These are phyloP conservation scores for Chrysoperla carnea DNA, from an alignment of 1,140 invertebrate genomes.

Conservation along the genomic window DNA sequence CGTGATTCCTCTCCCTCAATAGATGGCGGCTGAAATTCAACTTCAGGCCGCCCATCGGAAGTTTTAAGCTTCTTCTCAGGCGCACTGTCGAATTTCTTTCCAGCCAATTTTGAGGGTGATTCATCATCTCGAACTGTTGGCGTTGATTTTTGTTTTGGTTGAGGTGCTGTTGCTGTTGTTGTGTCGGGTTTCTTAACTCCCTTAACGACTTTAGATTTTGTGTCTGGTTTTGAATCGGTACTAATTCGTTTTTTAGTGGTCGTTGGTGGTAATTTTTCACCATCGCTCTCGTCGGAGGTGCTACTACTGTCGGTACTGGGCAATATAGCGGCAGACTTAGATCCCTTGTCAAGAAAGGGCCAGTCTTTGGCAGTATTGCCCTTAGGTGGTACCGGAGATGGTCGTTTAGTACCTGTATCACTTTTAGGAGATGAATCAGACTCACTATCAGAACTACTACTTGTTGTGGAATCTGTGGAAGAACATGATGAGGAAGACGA, in stretches of 20 bases:
- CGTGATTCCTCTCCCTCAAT: slow-evolving; percentile 53
- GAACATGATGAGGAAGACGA: slow-evolving; percentile 22
- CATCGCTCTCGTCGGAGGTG: slow-evolving; percentile 18
- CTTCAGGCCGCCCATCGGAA: slow-evolving; percentile 62
- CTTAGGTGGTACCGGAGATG: slow-evolving; percentile 13
- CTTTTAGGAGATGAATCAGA: slow-evolving; percentile 11
- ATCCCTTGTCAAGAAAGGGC: slow-evolving; percentile 27
- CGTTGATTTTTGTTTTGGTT: not conserved
- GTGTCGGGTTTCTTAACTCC: slow-evolving; percentile 5
- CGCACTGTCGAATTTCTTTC: slow-evolving; percentile 42
- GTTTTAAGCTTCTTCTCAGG: slow-evolving; percentile 73
- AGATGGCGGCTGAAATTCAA: slow-evolving; percentile 50
- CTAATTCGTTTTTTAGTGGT: slow-evolving; percentile 1
- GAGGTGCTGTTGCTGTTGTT: not conserved
- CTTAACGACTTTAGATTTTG: slow-evolving; percentile 9
- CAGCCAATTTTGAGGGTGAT: slow-evolving; percentile 24
- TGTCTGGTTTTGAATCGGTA: slow-evolving; percentile 1
- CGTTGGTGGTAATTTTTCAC: slow-evolving; percentile 5
- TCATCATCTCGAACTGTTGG: slow-evolving; percentile 19
- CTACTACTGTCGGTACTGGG: not conserved
- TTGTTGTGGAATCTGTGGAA: slow-evolving; percentile 19
- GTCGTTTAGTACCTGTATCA: slow-evolving; percentile 7
- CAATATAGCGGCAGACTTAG: slow-evolving; percentile 18
- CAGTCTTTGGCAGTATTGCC: slow-evolving; percentile 15
- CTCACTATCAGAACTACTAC: slow-evolving; percentile 22